Conservation (phyloP, 2,113 vertebrate genomes). For the Danionella cerebrum region DNA sequence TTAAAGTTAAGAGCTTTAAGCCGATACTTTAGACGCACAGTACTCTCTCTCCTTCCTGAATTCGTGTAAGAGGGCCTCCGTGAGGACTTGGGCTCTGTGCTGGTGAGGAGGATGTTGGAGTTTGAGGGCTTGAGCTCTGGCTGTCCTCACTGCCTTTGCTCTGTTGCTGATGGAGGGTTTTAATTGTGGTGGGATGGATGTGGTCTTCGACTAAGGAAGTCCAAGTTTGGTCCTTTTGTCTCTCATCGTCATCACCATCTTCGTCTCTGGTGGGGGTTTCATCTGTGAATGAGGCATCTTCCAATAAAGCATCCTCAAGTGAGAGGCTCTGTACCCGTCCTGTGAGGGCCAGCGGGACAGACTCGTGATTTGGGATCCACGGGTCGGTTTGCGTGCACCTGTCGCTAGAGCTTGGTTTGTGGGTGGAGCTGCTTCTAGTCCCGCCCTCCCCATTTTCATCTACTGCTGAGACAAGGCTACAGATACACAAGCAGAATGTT, state of each 20-base stretch:
- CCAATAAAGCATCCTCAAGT: conserved; percentile 56
- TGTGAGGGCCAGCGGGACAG: conserved; percentile 30
- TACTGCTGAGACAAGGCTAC: conserved; percentile 52
- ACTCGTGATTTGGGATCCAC: conserved; percentile 11
- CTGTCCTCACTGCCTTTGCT: conserved; percentile 52
- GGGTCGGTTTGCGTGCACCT: conserved; percentile 62
- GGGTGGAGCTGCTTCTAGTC: conserved; percentile 24
- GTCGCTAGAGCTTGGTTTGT: conserved; percentile 44
- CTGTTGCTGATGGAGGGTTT: conserved; percentile 52
- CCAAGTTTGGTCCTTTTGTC: conserved; percentile 51
- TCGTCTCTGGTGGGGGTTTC: conserved; percentile 45
- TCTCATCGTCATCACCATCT: conserved; percentile 44
- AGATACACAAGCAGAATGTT: conserved; percentile 30
- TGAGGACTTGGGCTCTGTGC: conserved; percentile 42
- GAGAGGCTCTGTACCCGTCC: conserved; percentile 47
- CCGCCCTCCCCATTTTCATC: conserved; percentile 49
- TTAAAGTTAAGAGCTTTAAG: conserved; percentile 33
- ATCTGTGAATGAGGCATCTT: conserved; percentile 12
- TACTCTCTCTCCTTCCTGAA: conserved; percentile 49
- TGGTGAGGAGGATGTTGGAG: conserved; percentile 37
- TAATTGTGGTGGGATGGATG: conserved; percentile 47
- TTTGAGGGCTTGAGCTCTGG: conserved; percentile 40
- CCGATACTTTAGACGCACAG: conserved; percentile 54
- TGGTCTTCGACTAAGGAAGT: conserved; percentile 53
- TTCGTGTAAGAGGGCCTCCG: conserved; percentile 46